phyloP scores from a whole-genome alignment of 2,797 vertebrate genomes.

The Ispidina picta region DNA sequence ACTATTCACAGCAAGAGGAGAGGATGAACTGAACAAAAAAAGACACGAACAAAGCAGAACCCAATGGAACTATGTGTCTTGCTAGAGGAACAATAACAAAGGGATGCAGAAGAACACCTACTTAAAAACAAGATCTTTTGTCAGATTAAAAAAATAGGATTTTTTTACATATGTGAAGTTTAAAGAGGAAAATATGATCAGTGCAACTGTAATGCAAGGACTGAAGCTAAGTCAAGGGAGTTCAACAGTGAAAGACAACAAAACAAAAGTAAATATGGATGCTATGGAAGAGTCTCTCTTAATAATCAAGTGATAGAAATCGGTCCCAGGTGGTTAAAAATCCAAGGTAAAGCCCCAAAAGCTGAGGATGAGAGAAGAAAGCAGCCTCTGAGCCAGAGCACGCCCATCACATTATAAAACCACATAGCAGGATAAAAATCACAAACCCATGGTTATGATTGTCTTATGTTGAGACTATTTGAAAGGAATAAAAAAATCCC shows the following conservation, averaged over 20 bases:
- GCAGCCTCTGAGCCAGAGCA: background rate
- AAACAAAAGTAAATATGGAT: background rate
- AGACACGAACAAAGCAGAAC: slow-evolving; percentile 6
- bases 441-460: background rate
- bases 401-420: background rate
- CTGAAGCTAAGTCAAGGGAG: background rate
- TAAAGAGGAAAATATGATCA: background rate
- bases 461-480: background rate
- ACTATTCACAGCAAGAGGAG: background rate
- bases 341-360: slow-evolving; percentile 32
- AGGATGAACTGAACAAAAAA: slow-evolving; percentile 32
- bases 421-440: slow-evolving; percentile 3
- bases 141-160: slow-evolving; percentile 11
- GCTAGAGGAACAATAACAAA: background rate
- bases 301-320: slow-evolving; percentile 31
- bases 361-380: slow-evolving; percentile 13
- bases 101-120: slow-evolving; percentile 19
- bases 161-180: background rate
- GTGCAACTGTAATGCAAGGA: background rate
- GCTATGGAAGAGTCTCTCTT: slow-evolving; percentile 16
- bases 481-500: slow-evolving; percentile 16
- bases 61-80: slow-evolving; percentile 23
- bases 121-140: slow-evolving; percentile 24
- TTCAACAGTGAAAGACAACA: background rate
- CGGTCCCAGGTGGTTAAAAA: slow-evolving; percentile 49